phyloP scores from a whole-genome alignment of 2,797 vertebrate species.

The Cuculus canorus region DNA sequence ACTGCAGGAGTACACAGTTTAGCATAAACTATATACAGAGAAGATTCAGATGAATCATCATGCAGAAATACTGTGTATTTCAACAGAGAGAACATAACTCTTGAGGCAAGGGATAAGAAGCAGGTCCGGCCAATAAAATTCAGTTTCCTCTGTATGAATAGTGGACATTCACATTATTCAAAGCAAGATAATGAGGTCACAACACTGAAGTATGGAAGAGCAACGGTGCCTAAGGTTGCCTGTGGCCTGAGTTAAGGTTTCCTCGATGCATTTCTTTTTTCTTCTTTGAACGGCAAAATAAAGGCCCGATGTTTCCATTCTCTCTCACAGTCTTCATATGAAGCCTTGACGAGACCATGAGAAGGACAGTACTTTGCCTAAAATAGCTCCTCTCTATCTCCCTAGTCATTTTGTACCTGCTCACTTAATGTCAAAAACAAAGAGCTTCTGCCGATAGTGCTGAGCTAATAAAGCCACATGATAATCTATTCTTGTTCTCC shows the following conservation, averaged over 20 bases:
- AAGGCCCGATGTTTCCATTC: not conserved
- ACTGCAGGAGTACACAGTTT: not conserved
- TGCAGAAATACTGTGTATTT: not conserved
- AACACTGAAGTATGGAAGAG: not conserved
- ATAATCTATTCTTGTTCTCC: not conserved
- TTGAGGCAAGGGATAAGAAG: not conserved
- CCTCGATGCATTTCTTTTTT: not conserved
- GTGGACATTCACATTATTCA: not conserved
- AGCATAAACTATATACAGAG: not conserved
- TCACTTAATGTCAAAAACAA: not conserved
- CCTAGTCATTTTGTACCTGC: not conserved
- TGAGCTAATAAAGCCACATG: not conserved
- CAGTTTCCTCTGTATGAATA: not conserved
- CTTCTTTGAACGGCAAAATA: not conserved
- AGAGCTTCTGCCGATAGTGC: not conserved
- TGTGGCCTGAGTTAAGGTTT: not conserved
- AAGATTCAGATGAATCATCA: not conserved
- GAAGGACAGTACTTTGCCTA: not conserved
- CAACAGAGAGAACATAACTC: not conserved
- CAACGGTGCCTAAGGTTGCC: not conserved
- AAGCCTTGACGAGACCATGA: not conserved
- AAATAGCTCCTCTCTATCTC: conserved; percentile 3
- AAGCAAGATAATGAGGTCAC: not conserved
- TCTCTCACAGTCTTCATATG: not conserved
- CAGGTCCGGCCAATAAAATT: not conserved